Percentiles rank a stretch among this genome's conserved stretches.
phyloP scores from a whole-genome alignment of 1,140 invertebrate genomes.

The Eurosta solidaginis region DNA sequence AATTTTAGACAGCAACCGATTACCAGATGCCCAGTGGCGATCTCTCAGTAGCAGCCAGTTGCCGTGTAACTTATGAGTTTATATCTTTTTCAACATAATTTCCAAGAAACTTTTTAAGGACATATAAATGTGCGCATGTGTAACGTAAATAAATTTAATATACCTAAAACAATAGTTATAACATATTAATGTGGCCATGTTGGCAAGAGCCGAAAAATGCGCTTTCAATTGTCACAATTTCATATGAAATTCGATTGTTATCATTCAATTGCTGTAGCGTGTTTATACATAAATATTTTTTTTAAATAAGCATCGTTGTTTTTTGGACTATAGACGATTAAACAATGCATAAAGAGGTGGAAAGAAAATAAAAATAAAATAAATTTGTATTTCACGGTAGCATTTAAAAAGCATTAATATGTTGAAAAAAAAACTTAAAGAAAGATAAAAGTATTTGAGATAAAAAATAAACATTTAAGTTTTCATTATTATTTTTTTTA shows the following conservation, averaged over 20 bases:
- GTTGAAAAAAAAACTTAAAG: neutral
- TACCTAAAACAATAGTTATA: neutral
- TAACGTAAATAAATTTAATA: neutral
- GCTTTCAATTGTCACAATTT: constrained; percentile 16
- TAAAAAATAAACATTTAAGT: constrained; percentile 12
- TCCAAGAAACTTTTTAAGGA: neutral
- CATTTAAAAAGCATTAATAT: constrained; percentile 6
- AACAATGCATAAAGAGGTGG: neutral
- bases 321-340: neutral
- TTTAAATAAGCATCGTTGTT: neutral
- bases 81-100: neutral
- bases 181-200: too few species aligned
- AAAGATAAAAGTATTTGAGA: neutral
- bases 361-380: neutral
- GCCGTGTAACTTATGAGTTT: neutral
- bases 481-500: neutral
- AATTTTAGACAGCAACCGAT: neutral
- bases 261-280: constrained; percentile 10
- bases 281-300: constrained; percentile 6
- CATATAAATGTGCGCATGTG: neutral
- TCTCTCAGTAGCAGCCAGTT: constrained; percentile 10
- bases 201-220: neutral
- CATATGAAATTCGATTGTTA: constrained; percentile 23
- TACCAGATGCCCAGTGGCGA: neutral
- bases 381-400: neutral